Base-by-base conservation (phyloP, 2,888 invertebrate genomes). In the Eremobia ochroleuca region DNA sequence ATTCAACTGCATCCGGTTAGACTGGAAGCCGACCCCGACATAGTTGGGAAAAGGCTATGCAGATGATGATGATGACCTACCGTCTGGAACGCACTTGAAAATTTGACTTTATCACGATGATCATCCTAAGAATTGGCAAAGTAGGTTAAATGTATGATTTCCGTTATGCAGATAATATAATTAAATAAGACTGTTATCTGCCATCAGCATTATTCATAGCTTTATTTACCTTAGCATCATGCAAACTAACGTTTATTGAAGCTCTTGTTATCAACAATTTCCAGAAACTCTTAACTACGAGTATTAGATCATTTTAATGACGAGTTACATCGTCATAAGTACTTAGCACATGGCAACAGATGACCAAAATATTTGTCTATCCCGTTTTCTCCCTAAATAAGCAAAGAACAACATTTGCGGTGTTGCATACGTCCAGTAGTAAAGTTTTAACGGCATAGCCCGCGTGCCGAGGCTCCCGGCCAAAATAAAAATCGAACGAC, bases 401-500 rank as follows among this genome's bases (percentile, higher is more conserved):
- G 69, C 77, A 62, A 78, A 83, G 68, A 80, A 64, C 76, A 79
- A 78, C 76, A 76, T 81, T 79, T 78, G 78, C 59, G 80, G 82
- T 87, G 84, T 87, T 87, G 82, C 88, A 89, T 90, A 88, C 89
- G 87, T 90, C 87, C 88, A 90, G 90, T 89, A 90, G 90, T 93
- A 90, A 94, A 93, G 90, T 83, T 88, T 91, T 94, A 91, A 94
- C 90, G 93, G 93, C 85, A 81, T 82, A 83, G 87, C 85, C 83
- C 84, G 89, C 91, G 88, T 88, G 78, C 89, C 86, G 82, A 81
- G 80, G 83, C 85, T 88, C 85, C 84, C 77, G 85, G 87, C 90
- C 82, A 91, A 92, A 93, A 93, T 91, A 93, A 92, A 93, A 92
- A 90, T 88, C 80, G 80, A 76, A 86, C 85, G 83, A 82, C 85